Base-by-base conservation (phyloP, 2,797 vertebrate genomes). In the Pangasius djambal region DNA sequence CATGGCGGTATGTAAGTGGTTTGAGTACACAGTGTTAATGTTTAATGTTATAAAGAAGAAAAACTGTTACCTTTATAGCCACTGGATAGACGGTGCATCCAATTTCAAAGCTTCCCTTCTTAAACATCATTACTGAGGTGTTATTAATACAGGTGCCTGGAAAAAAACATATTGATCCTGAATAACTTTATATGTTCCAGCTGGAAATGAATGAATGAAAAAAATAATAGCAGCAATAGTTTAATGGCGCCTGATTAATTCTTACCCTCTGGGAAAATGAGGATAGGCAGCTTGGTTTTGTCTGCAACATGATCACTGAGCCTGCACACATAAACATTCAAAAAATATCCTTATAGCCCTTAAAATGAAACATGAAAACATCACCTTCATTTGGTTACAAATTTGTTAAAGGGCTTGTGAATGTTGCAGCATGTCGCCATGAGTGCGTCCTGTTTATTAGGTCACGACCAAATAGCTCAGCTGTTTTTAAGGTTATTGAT, bases 81-180 rank as follows among this genome's bases (percentile, higher is more conserved):
- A 98, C 97, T 7, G 97, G 97, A 91, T 98, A 97, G 87, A 98
- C 96, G 0, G 96, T 97, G 90, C 97, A 96, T 92, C 96, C 96
- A 6, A 97, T 97, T 92, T 98, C 97, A 95, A 98, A 98, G 93
- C 97, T 97, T 85, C 97, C 97, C 92, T 98, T 98, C 93, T 98
- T 98, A 92, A 98, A 98, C 97, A 98, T 98, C 97, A 98, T 98
- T 89, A 98, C 97, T 0, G 97, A 98, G 0, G 97, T 98, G 93
- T 98, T 98, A 93, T 98, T 98, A 93, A 98, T 97, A 93, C 97
- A 98, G n/a, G 97, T 98, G 88, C 97, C 97, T 98, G 92, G 8
- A 37, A 28, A 18, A 57, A 6, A 6, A 25, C 6, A 37, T 12
- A n/a, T 18, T 63, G 3, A 59, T 57, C 78, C 20, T 13, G 10